phyloP scores from a whole-genome alignment of 2,797 vertebrate species.

The Acrocephalus scirpaceus region DNA sequence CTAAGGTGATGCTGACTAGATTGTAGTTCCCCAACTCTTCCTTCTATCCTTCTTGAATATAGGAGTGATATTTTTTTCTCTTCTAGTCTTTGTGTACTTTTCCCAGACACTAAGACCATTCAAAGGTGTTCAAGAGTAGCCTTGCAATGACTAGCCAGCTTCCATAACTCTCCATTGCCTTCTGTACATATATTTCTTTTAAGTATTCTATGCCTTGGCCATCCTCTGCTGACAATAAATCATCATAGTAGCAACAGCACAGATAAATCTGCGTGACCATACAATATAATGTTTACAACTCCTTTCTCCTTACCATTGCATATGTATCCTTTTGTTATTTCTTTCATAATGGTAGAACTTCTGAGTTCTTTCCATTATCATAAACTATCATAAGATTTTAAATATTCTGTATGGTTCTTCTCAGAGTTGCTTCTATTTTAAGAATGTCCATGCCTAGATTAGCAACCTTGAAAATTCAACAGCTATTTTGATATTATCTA shows the following conservation, averaged over 20 bases:
- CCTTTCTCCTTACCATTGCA: not conserved
- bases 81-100: not conserved
- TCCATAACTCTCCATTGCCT: not conserved
- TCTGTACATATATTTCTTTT: accelerated
- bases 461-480: not conserved
- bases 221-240: not conserved
- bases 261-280: not conserved
- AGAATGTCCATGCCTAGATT: not conserved
- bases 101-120: not conserved
- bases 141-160: not conserved
- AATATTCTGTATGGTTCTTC: not conserved
- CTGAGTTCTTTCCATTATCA: not conserved
- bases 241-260: not conserved
- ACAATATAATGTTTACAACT: not conserved
- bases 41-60: not conserved
- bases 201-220: not conserved
- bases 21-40: not conserved
- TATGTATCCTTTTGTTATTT: not conserved
- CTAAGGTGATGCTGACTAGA: not conserved
- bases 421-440: not conserved
- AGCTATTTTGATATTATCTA: not conserved
- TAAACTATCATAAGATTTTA: not conserved
- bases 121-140: not conserved
- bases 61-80: not conserved
- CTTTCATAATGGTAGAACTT: not conserved